These are phyloP conservation scores for Mormyrus hasselquistii DNA, from an alignment of 2,797 vertebrate genomes.

Conservation along the genomic window DNA sequence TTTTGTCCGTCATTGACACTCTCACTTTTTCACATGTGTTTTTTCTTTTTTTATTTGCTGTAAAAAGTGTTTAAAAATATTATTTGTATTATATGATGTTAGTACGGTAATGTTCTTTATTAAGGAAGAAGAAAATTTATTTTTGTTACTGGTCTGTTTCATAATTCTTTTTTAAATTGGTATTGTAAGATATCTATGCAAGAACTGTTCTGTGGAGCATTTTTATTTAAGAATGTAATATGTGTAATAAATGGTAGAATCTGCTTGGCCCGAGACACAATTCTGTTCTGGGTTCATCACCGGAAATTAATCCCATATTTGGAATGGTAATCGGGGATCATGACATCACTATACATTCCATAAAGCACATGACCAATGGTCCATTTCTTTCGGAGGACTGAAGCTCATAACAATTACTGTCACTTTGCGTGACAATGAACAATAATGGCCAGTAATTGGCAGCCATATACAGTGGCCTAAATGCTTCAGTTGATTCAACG, in stretches of 20 bases:
- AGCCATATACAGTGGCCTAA: constrained; percentile 39
- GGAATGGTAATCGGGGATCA: not conserved
- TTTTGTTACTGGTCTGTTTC: constrained; percentile 88
- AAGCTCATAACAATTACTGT: constrained; percentile 25
- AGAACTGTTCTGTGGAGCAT: constrained; percentile 99
- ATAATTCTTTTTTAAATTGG: constrained; percentile 95
- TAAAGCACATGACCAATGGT: constrained; percentile 24
- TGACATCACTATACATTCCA: not conserved
- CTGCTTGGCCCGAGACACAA: constrained; percentile 63
- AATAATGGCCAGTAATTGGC: constrained; percentile 31
- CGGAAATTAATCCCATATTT: constrained; percentile 40
- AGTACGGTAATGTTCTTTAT: constrained; percentile 85
- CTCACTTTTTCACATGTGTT: constrained; percentile 51
- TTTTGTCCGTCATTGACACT: constrained; percentile 62
- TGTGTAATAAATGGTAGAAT: constrained; percentile 99
- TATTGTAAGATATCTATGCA: constrained; percentile 99
- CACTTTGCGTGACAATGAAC: constrained; percentile 31
- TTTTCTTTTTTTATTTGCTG: constrained; percentile 76
- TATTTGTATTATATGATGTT: constrained; percentile 87
- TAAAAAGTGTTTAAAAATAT: constrained; percentile 89
- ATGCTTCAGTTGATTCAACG: constrained; percentile 41
- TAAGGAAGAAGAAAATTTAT: constrained; percentile 86
- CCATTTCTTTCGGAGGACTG: constrained; percentile 21
- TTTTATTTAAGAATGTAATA: constrained; percentile 99
- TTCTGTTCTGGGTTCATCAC: constrained; percentile 34